These are phyloP conservation scores for Oegoconia quadripuncta DNA, from an alignment of 2,888 invertebrate species.

Conservation along the genomic window DNA sequence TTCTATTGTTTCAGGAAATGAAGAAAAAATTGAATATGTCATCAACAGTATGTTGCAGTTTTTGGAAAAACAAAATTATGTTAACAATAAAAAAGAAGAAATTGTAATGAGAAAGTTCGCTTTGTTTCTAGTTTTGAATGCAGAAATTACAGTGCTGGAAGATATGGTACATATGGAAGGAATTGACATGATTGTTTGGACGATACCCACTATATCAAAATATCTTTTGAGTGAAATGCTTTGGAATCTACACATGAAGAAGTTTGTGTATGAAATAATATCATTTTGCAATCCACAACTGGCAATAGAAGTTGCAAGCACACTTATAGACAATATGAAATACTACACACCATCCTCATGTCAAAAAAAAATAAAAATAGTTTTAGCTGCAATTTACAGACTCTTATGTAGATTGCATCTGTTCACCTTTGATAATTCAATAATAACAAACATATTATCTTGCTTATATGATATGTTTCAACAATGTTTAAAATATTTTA, in stretches of 20 bases:
- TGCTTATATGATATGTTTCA: slow-evolving; percentile 41
- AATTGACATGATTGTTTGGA: slow-evolving; percentile 53
- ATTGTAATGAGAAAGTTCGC: slow-evolving; percentile 46
- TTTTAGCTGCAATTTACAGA: slow-evolving; percentile 47
- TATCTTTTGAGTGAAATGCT: slow-evolving; percentile 62
- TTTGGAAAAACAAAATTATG: slow-evolving; percentile 43
- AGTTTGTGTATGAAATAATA: slow-evolving; percentile 54
- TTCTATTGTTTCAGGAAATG: slow-evolving; percentile 59
- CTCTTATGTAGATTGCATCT: slow-evolving; percentile 51
- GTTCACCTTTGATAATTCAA: slow-evolving; percentile 35
- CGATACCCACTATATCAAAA: slow-evolving; percentile 55
- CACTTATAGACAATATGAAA: slow-evolving; percentile 53
- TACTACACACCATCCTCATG: slow-evolving; percentile 50
- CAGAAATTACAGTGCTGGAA: slow-evolving; percentile 49
- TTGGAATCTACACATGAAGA: slow-evolving; percentile 54
- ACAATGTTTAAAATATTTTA: slow-evolving; percentile 49
- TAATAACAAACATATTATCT: slow-evolving; percentile 25
- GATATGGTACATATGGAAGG: slow-evolving; percentile 50
- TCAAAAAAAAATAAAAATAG: slow-evolving; percentile 37
- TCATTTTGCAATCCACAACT: slow-evolving; percentile 47
- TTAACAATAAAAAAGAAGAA: slow-evolving; percentile 30
- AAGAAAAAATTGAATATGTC: slow-evolving; percentile 50
- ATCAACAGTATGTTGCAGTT: slow-evolving; percentile 39
- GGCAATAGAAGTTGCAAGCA: slow-evolving; percentile 48
- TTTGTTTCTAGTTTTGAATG: slow-evolving; percentile 56